Percentiles rank a stretch among this genome's conserved stretches.
Evolutionary conservation across 2,888 invertebrate species (phyloP).

Genomic region (Cephalotes varians): DNA sequence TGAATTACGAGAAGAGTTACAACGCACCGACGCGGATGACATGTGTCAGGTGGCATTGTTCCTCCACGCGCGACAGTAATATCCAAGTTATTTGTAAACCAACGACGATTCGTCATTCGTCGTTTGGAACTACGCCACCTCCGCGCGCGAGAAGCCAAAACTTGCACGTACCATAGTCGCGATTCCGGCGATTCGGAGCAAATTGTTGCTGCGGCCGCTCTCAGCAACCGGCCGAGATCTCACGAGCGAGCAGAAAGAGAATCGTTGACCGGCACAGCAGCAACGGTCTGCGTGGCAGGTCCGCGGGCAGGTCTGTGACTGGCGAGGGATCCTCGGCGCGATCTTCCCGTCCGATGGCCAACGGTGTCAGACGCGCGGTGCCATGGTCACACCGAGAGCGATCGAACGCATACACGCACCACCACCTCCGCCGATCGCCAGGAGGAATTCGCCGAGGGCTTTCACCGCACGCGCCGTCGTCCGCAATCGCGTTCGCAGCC

Average conservation of each 20-base stretch:
- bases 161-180: constrained; percentile 61
- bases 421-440: constrained; percentile 21
- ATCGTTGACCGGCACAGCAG: neutral
- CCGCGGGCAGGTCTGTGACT: neutral
- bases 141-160: constrained; percentile 52
- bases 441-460: constrained; percentile 23
- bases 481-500: neutral
- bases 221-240: neutral
- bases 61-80: neutral
- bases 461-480: constrained; percentile 53
- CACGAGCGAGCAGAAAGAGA: constrained; percentile 2
- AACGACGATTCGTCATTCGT: neutral
- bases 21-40: neutral
- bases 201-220: neutral
- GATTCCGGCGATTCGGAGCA: constrained; percentile 27
- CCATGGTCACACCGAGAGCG: constrained; percentile 51
- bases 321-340: neutral
- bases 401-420: constrained; percentile 56
- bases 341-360: neutral
- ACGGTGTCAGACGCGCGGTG: constrained; percentile 21
- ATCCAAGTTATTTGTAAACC: neutral
- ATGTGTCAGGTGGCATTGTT: neutral
- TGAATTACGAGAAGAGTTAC: neutral
- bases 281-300: neutral
- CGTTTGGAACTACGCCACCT: neutral